Percentiles rank a stretch among this genome's conserved stretches.
Conservation (phyloP, 2,888 invertebrate species). For the Frankliniella intonsa region DNA sequence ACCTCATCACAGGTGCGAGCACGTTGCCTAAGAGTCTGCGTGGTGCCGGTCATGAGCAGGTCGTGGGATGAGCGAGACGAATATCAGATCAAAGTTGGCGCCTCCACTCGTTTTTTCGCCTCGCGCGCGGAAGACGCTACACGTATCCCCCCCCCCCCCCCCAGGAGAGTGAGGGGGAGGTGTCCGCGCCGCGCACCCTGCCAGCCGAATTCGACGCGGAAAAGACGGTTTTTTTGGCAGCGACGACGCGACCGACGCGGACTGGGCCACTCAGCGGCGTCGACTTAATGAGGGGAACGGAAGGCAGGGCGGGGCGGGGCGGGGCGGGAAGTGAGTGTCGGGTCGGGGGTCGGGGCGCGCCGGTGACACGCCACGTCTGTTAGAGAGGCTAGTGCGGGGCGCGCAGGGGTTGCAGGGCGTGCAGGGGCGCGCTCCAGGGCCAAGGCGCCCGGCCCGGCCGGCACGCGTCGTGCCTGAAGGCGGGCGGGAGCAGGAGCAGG, state of each 20-base stretch:
- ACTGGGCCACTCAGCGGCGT: background rate
- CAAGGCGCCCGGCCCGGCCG: too few species aligned
- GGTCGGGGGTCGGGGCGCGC: background rate
- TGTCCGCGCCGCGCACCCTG: background rate
- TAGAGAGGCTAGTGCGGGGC: too few species aligned
- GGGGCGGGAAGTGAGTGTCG: too few species aligned
- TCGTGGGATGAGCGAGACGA: background rate
- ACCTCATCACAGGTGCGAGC: too few species aligned
- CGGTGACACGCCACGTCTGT: too few species aligned
- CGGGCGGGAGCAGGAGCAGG: too few species aligned
- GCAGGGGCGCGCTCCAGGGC: too few species aligned
- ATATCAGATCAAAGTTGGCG: background rate
- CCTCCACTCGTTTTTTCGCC: background rate
- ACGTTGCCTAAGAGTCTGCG: too few species aligned
- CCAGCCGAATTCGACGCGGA: conserved; percentile 17
- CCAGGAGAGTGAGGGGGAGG: background rate
- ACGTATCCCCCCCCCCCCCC: background rate
- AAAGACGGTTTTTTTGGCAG: conserved; percentile 17
- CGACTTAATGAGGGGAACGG: background rate
- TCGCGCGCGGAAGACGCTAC: background rate
- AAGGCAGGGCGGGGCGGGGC: conserved; percentile 7
- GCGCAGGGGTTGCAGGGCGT: too few species aligned
- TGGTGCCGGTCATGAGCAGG: background rate
- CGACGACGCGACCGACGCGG: background rate
- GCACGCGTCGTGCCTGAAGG: too few species aligned